Percentiles rank a stretch among this genome's conserved stretches.
Conservation (phyloP, 2,888 invertebrate species). For the Lepetodrilus schrolli region DNA sequence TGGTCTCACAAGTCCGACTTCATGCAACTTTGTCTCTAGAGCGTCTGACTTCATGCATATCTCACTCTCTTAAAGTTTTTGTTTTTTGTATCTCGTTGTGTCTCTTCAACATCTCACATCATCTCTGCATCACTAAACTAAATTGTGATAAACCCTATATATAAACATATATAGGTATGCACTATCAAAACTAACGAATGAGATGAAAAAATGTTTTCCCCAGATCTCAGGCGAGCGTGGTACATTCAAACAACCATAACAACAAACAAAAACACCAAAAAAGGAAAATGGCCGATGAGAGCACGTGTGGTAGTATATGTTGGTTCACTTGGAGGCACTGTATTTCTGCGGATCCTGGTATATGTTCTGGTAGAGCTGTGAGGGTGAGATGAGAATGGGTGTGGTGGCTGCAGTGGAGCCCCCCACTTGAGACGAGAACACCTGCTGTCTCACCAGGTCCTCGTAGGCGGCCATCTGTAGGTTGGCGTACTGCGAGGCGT, state of each 20-base stretch:
- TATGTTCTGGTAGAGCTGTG: slow-evolving; percentile 33
- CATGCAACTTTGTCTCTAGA: too few species aligned
- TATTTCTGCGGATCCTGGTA: slow-evolving; percentile 32
- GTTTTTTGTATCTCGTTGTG: too few species aligned
- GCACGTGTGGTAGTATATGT: too few species aligned
- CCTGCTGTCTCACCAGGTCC: slow-evolving; percentile 39
- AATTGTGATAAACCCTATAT: too few species aligned
- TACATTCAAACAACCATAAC: slow-evolving; percentile 15
- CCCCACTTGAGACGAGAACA: slow-evolving; percentile 12
- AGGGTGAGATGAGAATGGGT: slow-evolving; percentile 12
- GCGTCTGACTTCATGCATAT: too few species aligned
- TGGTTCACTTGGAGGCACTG: slow-evolving; percentile 30
- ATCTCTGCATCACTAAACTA: too few species aligned
- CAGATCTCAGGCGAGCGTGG: background rate
- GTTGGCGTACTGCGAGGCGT: slow-evolving; percentile 42
- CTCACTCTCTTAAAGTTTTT: too few species aligned
- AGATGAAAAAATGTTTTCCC: background rate
- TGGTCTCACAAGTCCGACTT: too few species aligned
- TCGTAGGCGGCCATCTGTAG: slow-evolving; percentile 39
- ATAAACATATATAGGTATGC: too few species aligned
- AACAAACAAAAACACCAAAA: slow-evolving; percentile 8
- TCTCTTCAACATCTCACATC: too few species aligned
- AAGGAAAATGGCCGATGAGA: too few species aligned
- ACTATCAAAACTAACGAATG: slow-evolving; percentile 1
- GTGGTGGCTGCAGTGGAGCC: background rate